A percentile compares a stretch with the other conserved stretches of the same genome.
Evolutionary conservation across 2,888 invertebrate genomes (phyloP).

Genomic region (Cactoblastis cactorum): DNA sequence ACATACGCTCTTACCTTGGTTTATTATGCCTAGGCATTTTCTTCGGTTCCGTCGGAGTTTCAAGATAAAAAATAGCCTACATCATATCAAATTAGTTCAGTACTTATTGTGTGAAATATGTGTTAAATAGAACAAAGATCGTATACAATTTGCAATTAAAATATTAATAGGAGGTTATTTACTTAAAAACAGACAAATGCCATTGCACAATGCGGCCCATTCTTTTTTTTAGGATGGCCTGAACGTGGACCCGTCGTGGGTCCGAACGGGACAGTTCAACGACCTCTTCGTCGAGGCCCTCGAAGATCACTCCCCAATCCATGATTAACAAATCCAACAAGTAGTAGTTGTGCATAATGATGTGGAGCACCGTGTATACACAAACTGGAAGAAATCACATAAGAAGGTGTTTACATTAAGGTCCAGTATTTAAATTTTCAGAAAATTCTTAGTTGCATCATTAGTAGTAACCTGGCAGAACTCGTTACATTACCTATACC

Average conservation of each 20-base stretch:
- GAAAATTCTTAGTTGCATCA: too few relatives aligned
- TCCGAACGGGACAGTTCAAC: conserved; percentile 28
- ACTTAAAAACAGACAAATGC: conserved; percentile 52
- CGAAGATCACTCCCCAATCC: conserved; percentile 47
- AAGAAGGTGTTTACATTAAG: too few relatives aligned
- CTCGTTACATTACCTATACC: too few relatives aligned
- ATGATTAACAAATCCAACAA: conserved; percentile 50
- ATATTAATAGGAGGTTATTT: conserved; percentile 14
- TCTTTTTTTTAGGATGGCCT: conserved; percentile 37
- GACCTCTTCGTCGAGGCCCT: conserved; percentile 44
- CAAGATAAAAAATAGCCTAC: too few relatives aligned
- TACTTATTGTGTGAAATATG: too few relatives aligned
- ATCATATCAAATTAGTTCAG: too few relatives aligned
- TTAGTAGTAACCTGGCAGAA: too few relatives aligned
- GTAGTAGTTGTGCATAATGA: conserved; percentile 46
- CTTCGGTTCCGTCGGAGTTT: too few relatives aligned
- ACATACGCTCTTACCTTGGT: too few relatives aligned
- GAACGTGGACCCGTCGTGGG: conserved; percentile 32
- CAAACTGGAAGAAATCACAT: conserved; percentile 41
- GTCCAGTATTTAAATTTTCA: too few relatives aligned
- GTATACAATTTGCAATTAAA: neutral
- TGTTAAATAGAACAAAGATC: too few relatives aligned
- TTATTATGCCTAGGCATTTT: too few relatives aligned
- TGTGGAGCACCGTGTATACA: conserved; percentile 51
- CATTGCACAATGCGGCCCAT: conserved; percentile 46